phyloP scores from a whole-genome alignment of 2,113 vertebrate genomes.

The Trochalopteron elliotii region DNA sequence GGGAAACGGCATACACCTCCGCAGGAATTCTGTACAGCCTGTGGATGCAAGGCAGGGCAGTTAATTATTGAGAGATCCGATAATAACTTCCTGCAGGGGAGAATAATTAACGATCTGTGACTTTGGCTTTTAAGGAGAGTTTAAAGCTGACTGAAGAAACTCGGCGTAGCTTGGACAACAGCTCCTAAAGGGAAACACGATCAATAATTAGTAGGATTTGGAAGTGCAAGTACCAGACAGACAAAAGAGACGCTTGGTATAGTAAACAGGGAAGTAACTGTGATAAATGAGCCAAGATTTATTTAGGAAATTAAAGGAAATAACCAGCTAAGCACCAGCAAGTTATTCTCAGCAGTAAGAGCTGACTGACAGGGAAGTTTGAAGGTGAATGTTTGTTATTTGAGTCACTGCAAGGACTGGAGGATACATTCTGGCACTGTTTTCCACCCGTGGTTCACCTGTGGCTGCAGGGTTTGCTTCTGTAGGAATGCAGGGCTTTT shows the following conservation, averaged over 20 bases:
- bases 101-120: not conserved
- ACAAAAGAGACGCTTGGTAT: not conserved
- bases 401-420: not conserved
- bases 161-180: rapidly evolving
- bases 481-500: not conserved
- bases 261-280: not conserved
- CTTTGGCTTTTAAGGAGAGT: not conserved
- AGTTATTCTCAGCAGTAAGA: not conserved
- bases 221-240: not conserved
- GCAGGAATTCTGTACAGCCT: not conserved
- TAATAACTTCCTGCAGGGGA: not conserved
- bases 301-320: not conserved
- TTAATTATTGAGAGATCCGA: not conserved
- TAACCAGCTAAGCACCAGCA: not conserved
- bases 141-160: not conserved
- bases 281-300: not conserved
- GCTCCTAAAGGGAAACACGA: not conserved
- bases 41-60: not conserved
- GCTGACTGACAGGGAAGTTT: not conserved
- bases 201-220: not conserved
- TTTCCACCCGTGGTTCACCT: not conserved
- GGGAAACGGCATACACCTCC: rapidly evolving
- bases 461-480: not conserved
- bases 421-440: not conserved
- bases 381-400: not conserved